These are phyloP conservation scores for Thecocarcelia acutangulata DNA, from an alignment of 2,888 invertebrate species.

Conservation along the genomic window DNA sequence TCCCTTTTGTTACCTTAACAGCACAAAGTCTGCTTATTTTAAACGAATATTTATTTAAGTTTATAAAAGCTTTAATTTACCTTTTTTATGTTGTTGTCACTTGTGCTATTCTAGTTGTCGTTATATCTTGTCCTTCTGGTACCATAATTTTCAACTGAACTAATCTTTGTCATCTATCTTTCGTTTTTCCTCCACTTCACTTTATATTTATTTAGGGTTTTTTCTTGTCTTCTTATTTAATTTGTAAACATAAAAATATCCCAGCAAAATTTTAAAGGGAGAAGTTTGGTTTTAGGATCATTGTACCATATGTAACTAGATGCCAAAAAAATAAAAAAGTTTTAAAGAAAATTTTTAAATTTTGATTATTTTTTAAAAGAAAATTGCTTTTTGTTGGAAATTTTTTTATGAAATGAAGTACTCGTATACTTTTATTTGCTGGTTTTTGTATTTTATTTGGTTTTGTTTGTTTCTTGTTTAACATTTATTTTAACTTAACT, in stretches of 20 bases:
- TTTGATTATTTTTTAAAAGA: too few relatives aligned
- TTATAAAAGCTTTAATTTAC: slow-evolving; percentile 11
- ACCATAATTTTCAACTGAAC: slow-evolving; percentile 56
- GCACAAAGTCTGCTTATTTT: too few relatives aligned
- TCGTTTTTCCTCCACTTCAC: slow-evolving; percentile 25
- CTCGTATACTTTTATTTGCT: too few relatives aligned
- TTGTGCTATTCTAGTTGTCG: slow-evolving; percentile 21
- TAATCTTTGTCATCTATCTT: slow-evolving; percentile 53
- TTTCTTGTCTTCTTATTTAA: neutral
- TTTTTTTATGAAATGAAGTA: too few relatives aligned
- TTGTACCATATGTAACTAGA: too few relatives aligned
- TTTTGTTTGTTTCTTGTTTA: slow-evolving; percentile 55
- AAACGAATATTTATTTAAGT: neutral
- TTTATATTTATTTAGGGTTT: slow-evolving; percentile 56
- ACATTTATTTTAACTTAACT: slow-evolving; percentile 64
- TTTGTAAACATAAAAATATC: neutral
- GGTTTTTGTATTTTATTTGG: neutral
- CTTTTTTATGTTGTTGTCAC: slow-evolving; percentile 36
- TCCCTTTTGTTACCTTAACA: neutral
- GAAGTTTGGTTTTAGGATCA: too few relatives aligned
- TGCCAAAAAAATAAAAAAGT: too few relatives aligned
- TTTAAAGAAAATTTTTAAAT: too few relatives aligned
- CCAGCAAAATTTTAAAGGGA: slow-evolving; percentile 6
- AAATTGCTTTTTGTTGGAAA: too few relatives aligned
- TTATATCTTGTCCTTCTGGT: slow-evolving; percentile 53